Conservation (phyloP, 2,113 vertebrate species). For the Panurus biarmicus region DNA sequence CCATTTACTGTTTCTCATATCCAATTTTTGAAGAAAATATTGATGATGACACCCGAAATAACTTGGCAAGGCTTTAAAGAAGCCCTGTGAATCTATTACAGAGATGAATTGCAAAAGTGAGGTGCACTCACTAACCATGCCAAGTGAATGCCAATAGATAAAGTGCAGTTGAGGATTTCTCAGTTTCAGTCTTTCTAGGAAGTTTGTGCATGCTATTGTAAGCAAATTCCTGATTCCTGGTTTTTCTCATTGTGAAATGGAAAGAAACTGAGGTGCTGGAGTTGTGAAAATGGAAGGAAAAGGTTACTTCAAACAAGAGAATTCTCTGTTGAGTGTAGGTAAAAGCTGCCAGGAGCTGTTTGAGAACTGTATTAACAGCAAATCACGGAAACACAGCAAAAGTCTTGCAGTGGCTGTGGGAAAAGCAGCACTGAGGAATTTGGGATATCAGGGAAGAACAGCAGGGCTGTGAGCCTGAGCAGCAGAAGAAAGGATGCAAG, state of each 20-base stretch:
- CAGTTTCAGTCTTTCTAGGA: not conserved
- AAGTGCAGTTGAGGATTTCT: not conserved
- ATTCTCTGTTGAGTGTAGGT: not conserved
- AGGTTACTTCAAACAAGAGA: not conserved
- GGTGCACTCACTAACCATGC: not conserved
- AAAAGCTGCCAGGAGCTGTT: not conserved
- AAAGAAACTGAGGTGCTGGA: not conserved
- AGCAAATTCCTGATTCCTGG: not conserved
- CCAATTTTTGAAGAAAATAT: not conserved
- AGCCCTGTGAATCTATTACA: not conserved
- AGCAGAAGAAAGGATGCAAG: not conserved
- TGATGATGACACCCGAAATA: not conserved
- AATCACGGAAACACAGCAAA: not conserved
- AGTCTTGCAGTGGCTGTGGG: not conserved
- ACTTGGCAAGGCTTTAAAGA: not conserved
- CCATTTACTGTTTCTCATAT: conserved; percentile 4
- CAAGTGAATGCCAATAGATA: not conserved
- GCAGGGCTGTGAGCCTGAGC: not conserved
- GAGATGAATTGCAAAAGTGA: not conserved
- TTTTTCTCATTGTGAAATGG: not conserved
- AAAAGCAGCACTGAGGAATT: not conserved
- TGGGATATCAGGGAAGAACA: not conserved
- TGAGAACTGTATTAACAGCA: not conserved
- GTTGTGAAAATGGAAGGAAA: not conserved
- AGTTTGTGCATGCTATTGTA: not conserved